Base-by-base conservation (phyloP, 2,888 invertebrate genomes). In the Allolobophora icterica region DNA sequence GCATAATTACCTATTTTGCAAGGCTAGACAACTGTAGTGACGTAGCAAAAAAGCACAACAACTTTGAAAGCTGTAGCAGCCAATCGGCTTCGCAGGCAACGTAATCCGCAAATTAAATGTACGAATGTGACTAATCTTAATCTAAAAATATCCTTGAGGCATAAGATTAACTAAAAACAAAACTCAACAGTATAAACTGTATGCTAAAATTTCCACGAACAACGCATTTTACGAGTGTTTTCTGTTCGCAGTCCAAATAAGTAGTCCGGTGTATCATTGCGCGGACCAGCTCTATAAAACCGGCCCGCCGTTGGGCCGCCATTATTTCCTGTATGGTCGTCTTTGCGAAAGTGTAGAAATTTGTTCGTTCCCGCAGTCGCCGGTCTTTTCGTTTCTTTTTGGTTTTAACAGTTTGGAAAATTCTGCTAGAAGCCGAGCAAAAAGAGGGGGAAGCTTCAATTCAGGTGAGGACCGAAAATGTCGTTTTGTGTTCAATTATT, bases 371-470 rank as follows among this genome's bases (percentile, higher is more conserved):
- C 71, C 71, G 58, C 58, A 21, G 34, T n/a, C 30, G 58, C 5
- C 34, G 90, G 35, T 15, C 30, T 90, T 40, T 35, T 33, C n/a
- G 34, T 71, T 90, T 90, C 40, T 90, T 58, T 84, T 33, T 83
- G 71, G 71, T 30, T 71, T 91, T 42, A 90, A 90, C 58, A 87
- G 84, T 90, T 90, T 91, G 89, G 89, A 91, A 91, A 90, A 91
- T 91, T 91, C 90, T 35, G 91, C 89, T 90, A 83, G 91, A 90
- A 90, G 84, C 91, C 58, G 90, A 90, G 89, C 89, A 45, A 89
- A 84, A 58, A 89, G 89, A 90, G 90, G 91, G 71, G 91, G 91
- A 91, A 42, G 90, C 91, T 91, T 90, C 91, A 40, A 58, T 89
- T 90, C 91, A 91, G 91, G 91, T 91, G 30, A 42, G 71, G 71